Conservation (phyloP, 2,113 vertebrate genomes). For the Empidonax alnorum region DNA sequence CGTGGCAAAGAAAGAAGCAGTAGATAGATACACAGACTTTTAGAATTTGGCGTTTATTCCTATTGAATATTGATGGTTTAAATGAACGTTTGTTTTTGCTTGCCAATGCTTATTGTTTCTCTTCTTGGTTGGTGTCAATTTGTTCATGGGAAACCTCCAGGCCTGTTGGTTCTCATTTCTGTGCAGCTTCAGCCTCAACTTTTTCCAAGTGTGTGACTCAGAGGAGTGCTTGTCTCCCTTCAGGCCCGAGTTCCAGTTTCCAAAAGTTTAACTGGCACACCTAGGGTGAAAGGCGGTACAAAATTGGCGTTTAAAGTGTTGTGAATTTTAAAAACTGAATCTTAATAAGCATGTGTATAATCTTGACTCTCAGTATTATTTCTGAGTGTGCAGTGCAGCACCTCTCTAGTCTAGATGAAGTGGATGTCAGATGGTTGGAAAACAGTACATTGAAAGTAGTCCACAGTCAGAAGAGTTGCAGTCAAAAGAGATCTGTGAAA, state of each 20-base stretch:
- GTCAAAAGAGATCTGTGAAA: neutral
- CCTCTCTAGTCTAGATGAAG: neutral
- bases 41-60: slow-evolving; percentile 23
- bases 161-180: neutral
- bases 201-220: neutral
- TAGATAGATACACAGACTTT: slow-evolving; percentile 19
- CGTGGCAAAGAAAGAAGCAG: slow-evolving; percentile 29
- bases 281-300: neutral
- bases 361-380: neutral
- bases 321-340: neutral
- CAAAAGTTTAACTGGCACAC: neutral
- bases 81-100: slow-evolving; percentile 25
- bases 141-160: neutral
- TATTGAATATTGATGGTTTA: slow-evolving; percentile 16
- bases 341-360: neutral
- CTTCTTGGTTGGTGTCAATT: neutral
- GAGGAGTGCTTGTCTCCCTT: neutral
- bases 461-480: neutral
- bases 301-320: neutral
- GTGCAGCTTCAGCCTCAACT: neutral
- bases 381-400: neutral
- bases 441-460: neutral
- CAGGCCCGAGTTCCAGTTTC: neutral
- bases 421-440: neutral
- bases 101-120: neutral